Percentiles rank a stretch among this genome's conserved stretches.
Evolutionary conservation across 2,888 invertebrate species (phyloP).

Genomic region (Baccha elongata): DNA sequence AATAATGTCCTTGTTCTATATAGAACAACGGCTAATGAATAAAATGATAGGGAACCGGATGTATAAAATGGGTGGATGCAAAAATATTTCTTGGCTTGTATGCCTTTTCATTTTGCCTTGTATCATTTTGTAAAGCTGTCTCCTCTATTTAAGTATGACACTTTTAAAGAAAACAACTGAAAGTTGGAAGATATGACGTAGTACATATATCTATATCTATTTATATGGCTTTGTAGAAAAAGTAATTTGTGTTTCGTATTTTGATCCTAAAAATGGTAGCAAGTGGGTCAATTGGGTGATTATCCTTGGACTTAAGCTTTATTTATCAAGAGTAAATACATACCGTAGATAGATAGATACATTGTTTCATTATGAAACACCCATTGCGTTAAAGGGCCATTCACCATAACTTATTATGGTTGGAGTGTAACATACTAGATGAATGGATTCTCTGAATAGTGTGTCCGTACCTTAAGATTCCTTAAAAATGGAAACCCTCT

Average conservation of each 20-base stretch:
- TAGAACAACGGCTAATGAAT: conserved; percentile 10
- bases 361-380: too few species aligned
- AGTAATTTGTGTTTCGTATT: conserved; percentile 15
- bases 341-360: too few species aligned
- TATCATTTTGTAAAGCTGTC: conserved; percentile 14
- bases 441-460: too few species aligned
- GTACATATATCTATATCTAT: neutral
- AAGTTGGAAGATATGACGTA: neutral
- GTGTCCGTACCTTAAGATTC: too few species aligned
- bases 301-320: neutral
- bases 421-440: too few species aligned
- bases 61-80: neutral
- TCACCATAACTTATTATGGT: too few species aligned
- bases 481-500: too few species aligned
- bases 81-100: neutral
- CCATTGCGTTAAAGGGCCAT: too few species aligned
- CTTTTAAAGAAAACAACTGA: conserved; percentile 1
- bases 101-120: neutral
- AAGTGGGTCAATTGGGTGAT: neutral
- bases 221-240: conserved; percentile 12
- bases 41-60: conserved; percentile 5
- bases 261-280: conserved; percentile 3
- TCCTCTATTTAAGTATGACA: conserved; percentile 17
- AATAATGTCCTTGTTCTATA: neutral
- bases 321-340: too few species aligned